Conservation (phyloP, 2,888 invertebrate species). For the Philereme transversata region DNA sequence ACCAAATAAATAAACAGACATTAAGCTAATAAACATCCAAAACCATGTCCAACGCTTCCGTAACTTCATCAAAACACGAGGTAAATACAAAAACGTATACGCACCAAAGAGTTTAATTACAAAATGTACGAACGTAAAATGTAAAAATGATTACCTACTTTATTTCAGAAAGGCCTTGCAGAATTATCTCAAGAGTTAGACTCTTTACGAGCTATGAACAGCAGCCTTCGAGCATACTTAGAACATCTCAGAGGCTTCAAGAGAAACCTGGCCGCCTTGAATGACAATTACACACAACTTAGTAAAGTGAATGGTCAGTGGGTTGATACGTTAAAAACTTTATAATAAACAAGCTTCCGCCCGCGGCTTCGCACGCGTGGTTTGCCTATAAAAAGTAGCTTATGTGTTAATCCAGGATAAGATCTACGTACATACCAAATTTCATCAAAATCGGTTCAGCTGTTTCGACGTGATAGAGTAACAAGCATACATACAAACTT, state of each 20-base stretch:
- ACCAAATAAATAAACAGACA: background rate
- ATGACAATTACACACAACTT: slow-evolving; percentile 60
- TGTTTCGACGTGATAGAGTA: no score
- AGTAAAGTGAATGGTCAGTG: slow-evolving; percentile 64
- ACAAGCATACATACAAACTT: no score
- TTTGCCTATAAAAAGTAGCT: no score
- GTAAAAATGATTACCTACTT: background rate
- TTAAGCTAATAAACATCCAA: background rate
- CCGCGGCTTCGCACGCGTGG: no score
- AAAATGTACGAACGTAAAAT: no score
- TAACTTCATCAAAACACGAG: slow-evolving; percentile 35
- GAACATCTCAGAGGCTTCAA: slow-evolving; percentile 58
- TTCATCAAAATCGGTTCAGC: no score
- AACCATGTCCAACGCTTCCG: slow-evolving; percentile 35
- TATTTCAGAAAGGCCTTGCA: slow-evolving; percentile 53
- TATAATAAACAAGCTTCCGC: no score
- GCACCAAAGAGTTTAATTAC: no score
- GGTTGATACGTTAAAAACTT: slow-evolving; percentile 42
- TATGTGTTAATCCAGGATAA: no score
- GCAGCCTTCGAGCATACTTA: slow-evolving; percentile 57
- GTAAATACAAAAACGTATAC: slow-evolving; percentile 10
- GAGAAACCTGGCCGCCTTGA: slow-evolving; percentile 53
- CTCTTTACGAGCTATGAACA: slow-evolving; percentile 59
- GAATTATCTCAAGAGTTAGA: slow-evolving; percentile 65
- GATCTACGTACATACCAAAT: no score